Conservation (phyloP, 2,888 invertebrate species). For the Caradrina clavipalpis region DNA sequence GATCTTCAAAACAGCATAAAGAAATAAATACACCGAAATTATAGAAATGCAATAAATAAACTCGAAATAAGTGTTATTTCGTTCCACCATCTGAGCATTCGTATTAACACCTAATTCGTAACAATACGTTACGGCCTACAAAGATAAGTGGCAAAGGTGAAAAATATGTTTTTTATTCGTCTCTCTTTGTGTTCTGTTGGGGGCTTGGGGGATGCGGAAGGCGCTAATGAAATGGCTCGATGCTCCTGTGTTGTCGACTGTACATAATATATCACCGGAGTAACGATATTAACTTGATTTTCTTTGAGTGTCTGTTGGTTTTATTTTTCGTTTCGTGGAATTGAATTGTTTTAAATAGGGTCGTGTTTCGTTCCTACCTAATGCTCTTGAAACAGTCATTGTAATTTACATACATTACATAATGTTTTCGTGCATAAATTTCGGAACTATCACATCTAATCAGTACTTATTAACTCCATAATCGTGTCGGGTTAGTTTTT, state of each 20-base stretch:
- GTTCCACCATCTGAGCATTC: conserved; percentile 5
- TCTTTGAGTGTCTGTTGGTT: conserved; percentile 51
- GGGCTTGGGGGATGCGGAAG: conserved; percentile 42
- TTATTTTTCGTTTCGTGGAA: conserved; percentile 28
- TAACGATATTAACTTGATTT: conserved; percentile 55
- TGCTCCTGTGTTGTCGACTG: conserved; percentile 57
- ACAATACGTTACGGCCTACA: conserved; percentile 40
- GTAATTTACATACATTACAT: not conserved
- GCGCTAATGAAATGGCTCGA: conserved; percentile 67
- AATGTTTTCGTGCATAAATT: no score
- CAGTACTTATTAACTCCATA: no score
- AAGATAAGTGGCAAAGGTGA: conserved; percentile 58
- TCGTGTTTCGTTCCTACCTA: not conserved
- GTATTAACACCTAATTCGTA: conserved; percentile 41
- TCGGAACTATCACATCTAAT: no score
- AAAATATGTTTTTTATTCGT: conserved; percentile 61
- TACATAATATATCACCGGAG: conserved; percentile 63
- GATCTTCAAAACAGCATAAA: not conserved
- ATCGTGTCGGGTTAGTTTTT: no score
- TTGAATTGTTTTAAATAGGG: conserved; percentile 22
- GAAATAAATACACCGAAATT: not conserved
- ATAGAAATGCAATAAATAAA: conserved; percentile 20
- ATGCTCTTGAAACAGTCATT: not conserved
- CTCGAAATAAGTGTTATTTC: conserved; percentile 23
- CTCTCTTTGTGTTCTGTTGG: conserved; percentile 59